Evolutionary conservation across 2,797 vertebrate species (phyloP).

Genomic region (Dryobates pubescens): DNA sequence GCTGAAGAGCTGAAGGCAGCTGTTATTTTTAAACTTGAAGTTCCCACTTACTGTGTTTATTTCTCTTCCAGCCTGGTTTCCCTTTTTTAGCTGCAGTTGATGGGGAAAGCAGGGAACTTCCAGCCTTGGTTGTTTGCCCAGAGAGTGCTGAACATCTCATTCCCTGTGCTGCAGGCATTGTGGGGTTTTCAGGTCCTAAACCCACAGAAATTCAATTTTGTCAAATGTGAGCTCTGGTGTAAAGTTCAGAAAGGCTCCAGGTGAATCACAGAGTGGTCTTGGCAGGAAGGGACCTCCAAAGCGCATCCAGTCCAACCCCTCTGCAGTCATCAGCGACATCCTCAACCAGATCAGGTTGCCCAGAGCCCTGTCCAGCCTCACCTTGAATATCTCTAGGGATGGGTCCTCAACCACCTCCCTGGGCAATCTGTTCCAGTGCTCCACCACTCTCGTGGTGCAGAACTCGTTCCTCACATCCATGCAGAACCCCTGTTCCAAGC

Average conservation of each 20-base stretch:
- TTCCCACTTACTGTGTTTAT: constrained; percentile 30
- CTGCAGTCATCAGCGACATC: no score
- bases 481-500: background rate
- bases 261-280: background rate
- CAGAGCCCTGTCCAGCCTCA: no score
- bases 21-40: constrained; percentile 56
- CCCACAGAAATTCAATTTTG: background rate
- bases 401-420: no score
- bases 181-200: constrained; percentile 2
- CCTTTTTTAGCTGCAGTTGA: constrained; percentile 40
- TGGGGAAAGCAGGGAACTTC: constrained; percentile 42
- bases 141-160: background rate
- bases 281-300: no score
- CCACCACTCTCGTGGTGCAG: background rate
- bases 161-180: background rate
- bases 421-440: no score
- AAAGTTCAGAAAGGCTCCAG: background rate
- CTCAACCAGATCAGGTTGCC: no score
- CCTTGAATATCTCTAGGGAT: no score
- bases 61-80: constrained; percentile 19
- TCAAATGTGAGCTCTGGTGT: background rate
- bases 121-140: constrained; percentile 23
- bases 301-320: no score
- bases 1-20: background rate
- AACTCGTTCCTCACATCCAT: background rate